Percentiles rank a stretch among this genome's conserved stretches.
These are phyloP conservation scores for Ceriagrion tenellum DNA, from an alignment of 2,888 invertebrate genomes.

Conservation along the genomic window DNA sequence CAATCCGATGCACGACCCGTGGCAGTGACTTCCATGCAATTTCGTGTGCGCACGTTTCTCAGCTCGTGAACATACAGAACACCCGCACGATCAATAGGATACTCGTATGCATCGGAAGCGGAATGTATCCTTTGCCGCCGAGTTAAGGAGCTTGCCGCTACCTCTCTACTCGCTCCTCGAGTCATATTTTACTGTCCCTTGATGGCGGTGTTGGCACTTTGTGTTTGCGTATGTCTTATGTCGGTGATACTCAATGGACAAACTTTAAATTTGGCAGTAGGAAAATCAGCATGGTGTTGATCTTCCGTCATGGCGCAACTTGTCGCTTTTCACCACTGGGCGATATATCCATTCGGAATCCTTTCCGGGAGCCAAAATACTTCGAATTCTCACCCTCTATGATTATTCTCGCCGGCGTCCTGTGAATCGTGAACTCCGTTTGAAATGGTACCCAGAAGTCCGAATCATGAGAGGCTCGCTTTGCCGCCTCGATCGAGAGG, in stretches of 20 bases:
- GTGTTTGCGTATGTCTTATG: slow-evolving; percentile 72
- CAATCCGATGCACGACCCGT: no score
- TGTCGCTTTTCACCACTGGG: slow-evolving; percentile 70
- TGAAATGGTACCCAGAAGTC: neutral
- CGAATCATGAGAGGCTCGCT: slow-evolving; percentile 69
- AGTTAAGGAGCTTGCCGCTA: slow-evolving; percentile 72
- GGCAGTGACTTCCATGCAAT: no score
- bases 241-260: slow-evolving; percentile 72
- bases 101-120: slow-evolving; percentile 73
- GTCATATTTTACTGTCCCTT: slow-evolving; percentile 75
- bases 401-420: no score
- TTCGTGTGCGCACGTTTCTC: no score
- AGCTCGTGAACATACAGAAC: no score
- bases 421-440: no score
- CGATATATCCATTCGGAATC: slow-evolving; percentile 72
- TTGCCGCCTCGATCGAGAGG: slow-evolving; percentile 73
- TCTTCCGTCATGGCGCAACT: slow-evolving; percentile 72
- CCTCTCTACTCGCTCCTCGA: slow-evolving; percentile 73
- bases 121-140: slow-evolving; percentile 73
- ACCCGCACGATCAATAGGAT: slow-evolving; percentile 72
- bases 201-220: slow-evolving; percentile 72
- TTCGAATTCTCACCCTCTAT: slow-evolving; percentile 70
- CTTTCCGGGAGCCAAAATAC: slow-evolving; percentile 75
- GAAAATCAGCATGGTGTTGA: slow-evolving; percentile 72
- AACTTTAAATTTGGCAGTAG: slow-evolving; percentile 73